These are phyloP conservation scores for Nymphalis c-album DNA, from an alignment of 2,888 invertebrate species.

Conservation along the genomic window DNA sequence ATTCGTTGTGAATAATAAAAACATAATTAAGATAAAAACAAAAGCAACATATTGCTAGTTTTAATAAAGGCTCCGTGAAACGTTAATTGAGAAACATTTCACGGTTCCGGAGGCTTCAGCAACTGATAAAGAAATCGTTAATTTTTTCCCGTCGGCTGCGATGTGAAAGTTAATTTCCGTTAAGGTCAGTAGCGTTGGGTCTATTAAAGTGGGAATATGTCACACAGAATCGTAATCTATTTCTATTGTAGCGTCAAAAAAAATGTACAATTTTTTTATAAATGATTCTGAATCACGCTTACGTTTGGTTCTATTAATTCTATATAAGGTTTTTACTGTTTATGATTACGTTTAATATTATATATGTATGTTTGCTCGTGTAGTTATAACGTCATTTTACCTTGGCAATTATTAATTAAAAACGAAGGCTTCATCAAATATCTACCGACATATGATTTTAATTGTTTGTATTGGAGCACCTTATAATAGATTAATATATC, in stretches of 20 bases:
- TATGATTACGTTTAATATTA: no score
- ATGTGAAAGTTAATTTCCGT: constrained; percentile 48
- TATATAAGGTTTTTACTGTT: no score
- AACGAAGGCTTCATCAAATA: no score
- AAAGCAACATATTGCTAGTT: constrained; percentile 7
- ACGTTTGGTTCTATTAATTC: no score
- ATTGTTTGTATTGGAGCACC: no score
- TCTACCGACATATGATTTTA: no score
- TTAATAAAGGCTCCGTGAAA: not conserved
- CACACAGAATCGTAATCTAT: constrained; percentile 21
- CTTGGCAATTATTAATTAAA: no score
- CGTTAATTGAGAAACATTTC: constrained; percentile 9
- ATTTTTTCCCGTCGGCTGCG: constrained; percentile 44
- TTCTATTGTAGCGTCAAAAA: not conserved
- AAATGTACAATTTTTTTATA: no score
- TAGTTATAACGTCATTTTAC: no score
- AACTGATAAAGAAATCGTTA: constrained; percentile 47
- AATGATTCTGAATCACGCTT: no score
- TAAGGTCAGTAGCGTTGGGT: constrained; percentile 29
- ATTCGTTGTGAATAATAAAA: constrained; percentile 2
- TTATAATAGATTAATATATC: no score
- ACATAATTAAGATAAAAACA: not conserved
- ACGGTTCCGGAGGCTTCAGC: not conserved
- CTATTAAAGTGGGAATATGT: constrained; percentile 28
- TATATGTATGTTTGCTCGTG: no score